Evolutionary conservation across 1,140 invertebrate genomes (phyloP).

Genomic region (Trichonephila clavata): DNA sequence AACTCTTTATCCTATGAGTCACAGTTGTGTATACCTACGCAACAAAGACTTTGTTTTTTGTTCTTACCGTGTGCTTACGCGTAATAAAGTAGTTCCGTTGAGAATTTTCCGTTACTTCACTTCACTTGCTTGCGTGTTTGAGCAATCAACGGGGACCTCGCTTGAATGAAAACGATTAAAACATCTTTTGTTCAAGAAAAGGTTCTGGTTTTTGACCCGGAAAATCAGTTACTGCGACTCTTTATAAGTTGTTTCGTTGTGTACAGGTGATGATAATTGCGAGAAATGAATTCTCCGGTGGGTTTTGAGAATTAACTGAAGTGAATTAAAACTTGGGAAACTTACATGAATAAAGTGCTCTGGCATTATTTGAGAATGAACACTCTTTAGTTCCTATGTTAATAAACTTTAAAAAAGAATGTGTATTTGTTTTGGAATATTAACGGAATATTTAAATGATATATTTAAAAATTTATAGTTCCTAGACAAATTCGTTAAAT

Average conservation of each 20-base stretch:
- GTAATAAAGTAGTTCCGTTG: not conserved
- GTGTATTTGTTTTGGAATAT: no score
- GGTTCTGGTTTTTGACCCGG: not conserved
- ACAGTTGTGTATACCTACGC: not conserved
- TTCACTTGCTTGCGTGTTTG: not conserved
- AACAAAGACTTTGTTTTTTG: not conserved
- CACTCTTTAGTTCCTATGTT: no score
- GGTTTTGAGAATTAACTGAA: not conserved
- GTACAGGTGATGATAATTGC: not conserved
- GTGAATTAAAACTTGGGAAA: not conserved
- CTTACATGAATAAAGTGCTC: no score
- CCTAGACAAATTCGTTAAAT: no score
- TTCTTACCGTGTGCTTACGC: not conserved
- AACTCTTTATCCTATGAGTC: not conserved
- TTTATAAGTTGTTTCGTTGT: not conserved
- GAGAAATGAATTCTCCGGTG: not conserved
- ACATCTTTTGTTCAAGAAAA: not conserved
- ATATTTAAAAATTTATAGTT: no score
- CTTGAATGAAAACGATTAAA: constrained; percentile 12
- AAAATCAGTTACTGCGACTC: constrained; percentile 5
- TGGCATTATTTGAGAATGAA: no score
- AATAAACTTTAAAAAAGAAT: no score
- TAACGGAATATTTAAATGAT: no score
- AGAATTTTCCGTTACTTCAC: not conserved
- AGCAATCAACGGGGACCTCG: not conserved